A percentile compares a stretch with the other conserved stretches of the same genome.
Conservation (phyloP, 2,113 vertebrate genomes). For the Vireo altiloquus region DNA sequence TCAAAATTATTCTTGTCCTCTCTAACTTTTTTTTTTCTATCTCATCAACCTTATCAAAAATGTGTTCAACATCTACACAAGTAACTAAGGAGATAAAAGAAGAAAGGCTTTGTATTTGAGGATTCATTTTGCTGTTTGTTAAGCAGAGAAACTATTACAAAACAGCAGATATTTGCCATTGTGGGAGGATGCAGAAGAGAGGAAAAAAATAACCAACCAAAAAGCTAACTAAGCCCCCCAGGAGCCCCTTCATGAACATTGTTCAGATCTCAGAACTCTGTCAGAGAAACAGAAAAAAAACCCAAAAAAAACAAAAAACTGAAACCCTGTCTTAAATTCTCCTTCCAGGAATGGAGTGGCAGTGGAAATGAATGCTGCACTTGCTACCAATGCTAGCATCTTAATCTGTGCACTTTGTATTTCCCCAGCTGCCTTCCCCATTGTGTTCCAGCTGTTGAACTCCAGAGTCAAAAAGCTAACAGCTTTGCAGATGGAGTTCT, state of each 20-base stretch:
- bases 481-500: neutral
- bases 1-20: neutral
- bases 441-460: neutral
- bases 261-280: neutral
- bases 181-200: neutral
- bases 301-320: neutral
- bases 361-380: neutral
- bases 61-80: neutral
- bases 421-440: neutral
- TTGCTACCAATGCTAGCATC: neutral
- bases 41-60: neutral
- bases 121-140: neutral
- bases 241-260: neutral
- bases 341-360: neutral
- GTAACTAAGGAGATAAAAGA: neutral
- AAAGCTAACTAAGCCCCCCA: too few species aligned
- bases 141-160: neutral
- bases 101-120: neutral
- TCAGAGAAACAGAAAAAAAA: neutral
- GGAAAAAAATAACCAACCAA: neutral
- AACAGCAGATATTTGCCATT: neutral
- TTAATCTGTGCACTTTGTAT: neutral
- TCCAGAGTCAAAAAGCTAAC: neutral
- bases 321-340: neutral
- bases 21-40: neutral